Base-by-base conservation (phyloP, 92 coral and sea anemone genomes). In the Parazoanthus swiftii region DNA sequence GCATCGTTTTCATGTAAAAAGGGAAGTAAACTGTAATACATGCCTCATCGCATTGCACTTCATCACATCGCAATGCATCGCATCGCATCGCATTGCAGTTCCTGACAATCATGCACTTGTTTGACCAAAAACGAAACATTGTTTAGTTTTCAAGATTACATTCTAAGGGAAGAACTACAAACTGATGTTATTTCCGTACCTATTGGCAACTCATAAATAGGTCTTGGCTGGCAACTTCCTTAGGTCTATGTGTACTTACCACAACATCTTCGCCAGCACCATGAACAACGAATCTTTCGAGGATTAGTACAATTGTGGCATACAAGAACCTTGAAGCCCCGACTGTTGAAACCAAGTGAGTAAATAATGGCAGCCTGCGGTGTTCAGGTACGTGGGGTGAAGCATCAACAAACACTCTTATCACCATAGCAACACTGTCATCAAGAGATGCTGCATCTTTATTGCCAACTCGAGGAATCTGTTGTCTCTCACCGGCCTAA, bases 341-440 rank as follows among this genome's bases (percentile, higher is more conserved):
- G 58, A 97, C 90, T 38, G 99, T 97, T 36, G 93, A 88, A 6
- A 97, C 84, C 18, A 97, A 91, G 85, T 97, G 99, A 43, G 92
- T 88, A 89, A 97, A 95, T 74, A 97, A 90, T 3, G 99, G 94
- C 35, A 97, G 88, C 68, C 97, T 95, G 16, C 99, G 97, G 74
- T 97, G 99, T 83, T 95, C 98, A 38, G 99, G 99, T 0, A 97
- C 91, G 79, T 97, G 99, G 25, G 99, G 99, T 0, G 95, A 97
- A 5, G 99, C 99, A 94, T 97, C 99, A 33, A 94, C 99, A 92
- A 97, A 97, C 46, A 97, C 99, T 71, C 99, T 91, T 65, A 93
- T 89, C 68, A 97, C 91, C 95, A 95, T 95, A 82, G 97, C 92
- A 88, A 95, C 98, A 76, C 93, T 86, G 39, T 91, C 94, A 70